phyloP scores from a whole-genome alignment of 2,888 invertebrate species.

The Masnerella sp. region DNA sequence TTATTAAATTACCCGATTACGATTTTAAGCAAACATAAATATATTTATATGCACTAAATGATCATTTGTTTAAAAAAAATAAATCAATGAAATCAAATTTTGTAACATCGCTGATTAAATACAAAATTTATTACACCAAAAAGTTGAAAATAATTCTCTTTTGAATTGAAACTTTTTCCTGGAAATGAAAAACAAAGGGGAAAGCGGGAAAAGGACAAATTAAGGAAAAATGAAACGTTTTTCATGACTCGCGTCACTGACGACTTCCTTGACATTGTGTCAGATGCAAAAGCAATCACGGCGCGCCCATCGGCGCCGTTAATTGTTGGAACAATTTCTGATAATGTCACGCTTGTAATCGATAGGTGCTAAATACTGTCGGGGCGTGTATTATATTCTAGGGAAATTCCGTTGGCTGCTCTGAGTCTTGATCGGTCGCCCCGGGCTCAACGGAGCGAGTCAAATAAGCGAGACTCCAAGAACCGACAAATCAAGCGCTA shows the following conservation, averaged over 20 bases:
- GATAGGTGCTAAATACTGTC: constrained; percentile 57
- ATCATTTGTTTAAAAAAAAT: no score
- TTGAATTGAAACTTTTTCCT: no score
- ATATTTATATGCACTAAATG: no score
- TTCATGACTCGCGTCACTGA: constrained; percentile 23
- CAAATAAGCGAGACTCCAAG: no score
- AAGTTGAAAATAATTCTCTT: no score
- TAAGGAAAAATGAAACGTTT: constrained; percentile 25
- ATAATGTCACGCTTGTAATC: constrained; percentile 55
- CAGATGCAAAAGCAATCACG: constrained; percentile 41
- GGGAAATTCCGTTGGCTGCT: constrained; percentile 38
- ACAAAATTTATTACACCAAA: no score
- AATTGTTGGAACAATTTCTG: constrained; percentile 60
- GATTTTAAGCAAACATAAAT: no score
- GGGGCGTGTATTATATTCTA: constrained; percentile 45
- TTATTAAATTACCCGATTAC: no score
- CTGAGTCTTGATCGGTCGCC: no score
- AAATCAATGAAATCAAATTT: no score
- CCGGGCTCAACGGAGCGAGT: no score
- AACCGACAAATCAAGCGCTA: neutral
- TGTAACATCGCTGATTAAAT: no score
- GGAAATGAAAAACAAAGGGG: neutral
- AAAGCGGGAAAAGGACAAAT: neutral
- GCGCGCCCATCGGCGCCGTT: constrained; percentile 39
- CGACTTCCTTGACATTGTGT: constrained; percentile 46